A percentile compares a stretch with the other conserved stretches of the same genome.
Evolutionary conservation across 2,797 vertebrate genomes (phyloP).

Genomic region (Helarctos malayanus): DNA sequence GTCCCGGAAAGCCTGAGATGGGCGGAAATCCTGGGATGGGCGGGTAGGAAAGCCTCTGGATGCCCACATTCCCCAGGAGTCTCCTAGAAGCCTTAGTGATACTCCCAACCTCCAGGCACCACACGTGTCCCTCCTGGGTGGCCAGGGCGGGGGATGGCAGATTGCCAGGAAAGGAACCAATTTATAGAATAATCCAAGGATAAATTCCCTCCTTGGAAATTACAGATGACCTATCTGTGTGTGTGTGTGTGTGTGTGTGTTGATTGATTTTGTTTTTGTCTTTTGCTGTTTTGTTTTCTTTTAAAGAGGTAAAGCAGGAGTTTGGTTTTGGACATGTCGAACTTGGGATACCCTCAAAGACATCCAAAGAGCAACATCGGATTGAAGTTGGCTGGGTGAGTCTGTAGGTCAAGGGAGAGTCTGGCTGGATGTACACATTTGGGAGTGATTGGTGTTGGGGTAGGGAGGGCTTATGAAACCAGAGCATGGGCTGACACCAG

Average conservation of each 20-base stretch:
- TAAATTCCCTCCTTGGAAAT: slow-evolving; percentile 8
- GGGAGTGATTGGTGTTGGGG: background rate
- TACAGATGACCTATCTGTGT: background rate
- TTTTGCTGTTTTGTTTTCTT: background rate
- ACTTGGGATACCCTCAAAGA: background rate
- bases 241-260: background rate
- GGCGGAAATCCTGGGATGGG: background rate
- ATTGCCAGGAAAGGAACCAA: background rate
- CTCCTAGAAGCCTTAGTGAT: background rate
- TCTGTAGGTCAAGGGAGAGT: background rate
- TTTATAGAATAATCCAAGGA: background rate
- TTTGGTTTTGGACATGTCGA: background rate
- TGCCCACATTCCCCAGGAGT: background rate
- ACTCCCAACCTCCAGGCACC: background rate
- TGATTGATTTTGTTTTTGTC: too few relatives aligned
- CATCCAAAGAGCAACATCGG: background rate
- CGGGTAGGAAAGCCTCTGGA: background rate
- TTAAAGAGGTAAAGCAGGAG: background rate
- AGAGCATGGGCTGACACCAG: too few relatives aligned
- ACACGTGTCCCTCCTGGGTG: background rate
- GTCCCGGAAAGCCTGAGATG: background rate
- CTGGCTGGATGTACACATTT: too few relatives aligned
- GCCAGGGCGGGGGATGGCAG: background rate
- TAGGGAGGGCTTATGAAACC: background rate
- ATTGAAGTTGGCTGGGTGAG: background rate